Conservation (phyloP, 2,113 vertebrate species). For the Chloropsis cyanopogon region DNA sequence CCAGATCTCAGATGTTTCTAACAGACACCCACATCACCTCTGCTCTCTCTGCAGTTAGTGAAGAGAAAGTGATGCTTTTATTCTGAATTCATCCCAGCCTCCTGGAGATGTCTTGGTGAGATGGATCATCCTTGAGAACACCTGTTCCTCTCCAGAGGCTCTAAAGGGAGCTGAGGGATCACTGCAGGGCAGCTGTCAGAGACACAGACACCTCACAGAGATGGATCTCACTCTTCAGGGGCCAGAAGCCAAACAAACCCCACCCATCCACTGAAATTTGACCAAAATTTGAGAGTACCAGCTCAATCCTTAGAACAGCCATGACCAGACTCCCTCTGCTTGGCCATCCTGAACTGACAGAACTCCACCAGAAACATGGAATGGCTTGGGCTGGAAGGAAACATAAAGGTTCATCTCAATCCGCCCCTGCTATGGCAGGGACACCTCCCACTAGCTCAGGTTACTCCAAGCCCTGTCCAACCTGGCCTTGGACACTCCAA, state of each 20-base stretch:
- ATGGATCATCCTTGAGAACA: background rate
- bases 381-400: background rate
- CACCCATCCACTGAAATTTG: background rate
- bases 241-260: background rate
- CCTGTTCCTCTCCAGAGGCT: background rate
- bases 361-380: background rate
- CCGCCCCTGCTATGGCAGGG: background rate
- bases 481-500: background rate
- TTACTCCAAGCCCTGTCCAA: rapidly evolving
- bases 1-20: background rate
- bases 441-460: background rate
- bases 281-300: background rate
- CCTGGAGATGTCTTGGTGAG: background rate
- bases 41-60: background rate
- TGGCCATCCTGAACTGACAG: background rate
- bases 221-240: background rate
- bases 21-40: background rate
- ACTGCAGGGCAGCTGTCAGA: background rate
- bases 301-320: background rate
- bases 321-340: background rate
- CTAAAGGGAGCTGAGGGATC: background rate
- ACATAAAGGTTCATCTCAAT: rapidly evolving
- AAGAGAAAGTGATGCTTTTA: background rate
- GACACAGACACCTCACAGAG: background rate
- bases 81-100: background rate